Base-by-base conservation (phyloP, 2,113 vertebrate species). In the Passer domesticus region DNA sequence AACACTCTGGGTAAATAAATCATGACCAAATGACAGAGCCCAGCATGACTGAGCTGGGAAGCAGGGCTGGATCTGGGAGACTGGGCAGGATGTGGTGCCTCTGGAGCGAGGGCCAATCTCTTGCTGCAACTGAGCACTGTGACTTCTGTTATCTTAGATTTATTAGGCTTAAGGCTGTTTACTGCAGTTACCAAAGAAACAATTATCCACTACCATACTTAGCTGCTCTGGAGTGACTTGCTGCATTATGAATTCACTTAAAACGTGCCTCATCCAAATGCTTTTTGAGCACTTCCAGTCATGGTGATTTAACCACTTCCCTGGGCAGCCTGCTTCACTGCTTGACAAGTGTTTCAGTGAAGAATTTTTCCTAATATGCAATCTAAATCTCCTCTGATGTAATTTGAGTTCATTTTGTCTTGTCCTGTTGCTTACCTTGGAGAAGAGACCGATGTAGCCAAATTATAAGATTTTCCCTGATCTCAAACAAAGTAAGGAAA, bases 1-100 rank as follows among this genome's bases (percentile, higher is more conserved):
- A 90, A 73, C 68, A 60, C 52, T 10, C 73, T 64, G 60, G 53
- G 56, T 95, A 95, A 96, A 96, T 94, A 96, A 95, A 93, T 90
- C 93, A 95, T 74, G 93, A 80, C 39, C 2, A 7, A 87, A 27
- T 75, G 79, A 86, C 77, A 92, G 87, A 84, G 49, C 41, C 56
- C 76, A 80, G 76, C 7, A 2, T 11, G 75, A 59, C 53, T 10
- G 63, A 80, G 64, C 50, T 22, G 64, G 72, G 72, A 74, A 81
- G 52, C 39, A 44, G 50, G 35, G 46, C 63, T 59, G 76, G 75
- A 74, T 37, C 24, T 2, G 4, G 60, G 52, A 0, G 0, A 43
- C 46, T 55, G 68, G 75, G 82, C 17, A 47, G 87, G 63, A 70
- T n/a, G 47, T 20, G 82, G 59, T 44, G n/a, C 33, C 31, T 70